These are phyloP conservation scores for Corythoichthys intestinalis DNA, from an alignment of 2,113 vertebrate genomes.

Conservation along the genomic window DNA sequence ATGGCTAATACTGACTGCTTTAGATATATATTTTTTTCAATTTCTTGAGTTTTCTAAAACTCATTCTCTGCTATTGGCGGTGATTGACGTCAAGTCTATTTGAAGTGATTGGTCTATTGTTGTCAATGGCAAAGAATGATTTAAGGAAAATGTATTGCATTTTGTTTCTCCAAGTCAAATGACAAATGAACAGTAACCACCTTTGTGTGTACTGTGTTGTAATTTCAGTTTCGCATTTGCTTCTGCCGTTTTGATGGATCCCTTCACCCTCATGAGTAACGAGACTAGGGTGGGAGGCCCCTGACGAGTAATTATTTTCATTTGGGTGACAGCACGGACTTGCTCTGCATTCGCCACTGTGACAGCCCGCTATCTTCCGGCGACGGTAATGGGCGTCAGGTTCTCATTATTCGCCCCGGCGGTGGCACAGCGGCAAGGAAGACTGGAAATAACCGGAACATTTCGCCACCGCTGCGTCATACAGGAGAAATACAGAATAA, in stretches of 20 bases:
- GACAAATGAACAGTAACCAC: background rate
- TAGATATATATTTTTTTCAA: background rate
- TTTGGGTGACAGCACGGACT: conserved; percentile 60
- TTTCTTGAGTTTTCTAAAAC: background rate
- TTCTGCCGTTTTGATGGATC: conserved; percentile 19
- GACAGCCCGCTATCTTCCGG: conserved; percentile 64
- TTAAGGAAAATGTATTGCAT: background rate
- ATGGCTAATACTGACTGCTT: background rate
- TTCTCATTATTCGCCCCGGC: conserved; percentile 62
- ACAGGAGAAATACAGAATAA: conserved; percentile 14
- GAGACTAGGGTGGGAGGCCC: conserved; percentile 65
- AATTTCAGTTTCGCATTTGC: conserved; percentile 23
- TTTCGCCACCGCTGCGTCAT: conserved; percentile 47
- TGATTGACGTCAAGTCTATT: background rate
- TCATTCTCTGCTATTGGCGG: background rate
- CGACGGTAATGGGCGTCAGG: conserved; percentile 61
- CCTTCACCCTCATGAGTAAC: conserved; percentile 58
- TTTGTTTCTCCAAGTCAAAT: background rate
- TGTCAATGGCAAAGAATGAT: no score
- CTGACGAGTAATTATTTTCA: conserved; percentile 76
- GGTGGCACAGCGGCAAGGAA: conserved; percentile 43
- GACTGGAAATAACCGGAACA: conserved; percentile 64
- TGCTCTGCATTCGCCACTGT: conserved; percentile 61
- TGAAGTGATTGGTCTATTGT: no score
- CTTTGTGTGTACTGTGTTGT: conserved; percentile 5